These are phyloP conservation scores for Hucho hucho DNA, from an alignment of 2,113 vertebrate species.

Conservation along the genomic window DNA sequence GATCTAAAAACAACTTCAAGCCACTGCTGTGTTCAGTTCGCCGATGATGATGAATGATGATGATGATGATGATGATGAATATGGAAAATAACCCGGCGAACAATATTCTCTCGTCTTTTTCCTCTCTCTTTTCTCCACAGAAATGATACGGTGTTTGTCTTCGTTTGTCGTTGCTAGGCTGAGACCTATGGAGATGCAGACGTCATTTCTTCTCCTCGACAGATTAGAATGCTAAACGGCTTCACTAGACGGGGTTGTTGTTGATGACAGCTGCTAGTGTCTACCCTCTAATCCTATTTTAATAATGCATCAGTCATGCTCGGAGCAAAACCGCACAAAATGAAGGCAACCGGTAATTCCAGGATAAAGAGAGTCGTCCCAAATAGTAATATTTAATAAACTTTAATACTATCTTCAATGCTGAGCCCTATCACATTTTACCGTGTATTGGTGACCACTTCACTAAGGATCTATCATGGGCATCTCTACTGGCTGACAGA, in stretches of 20 bases:
- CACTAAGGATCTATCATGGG: no score
- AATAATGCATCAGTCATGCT: constrained; percentile 56
- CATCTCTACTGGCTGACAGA: no score
- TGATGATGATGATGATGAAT: constrained; percentile 72
- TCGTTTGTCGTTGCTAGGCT: not conserved
- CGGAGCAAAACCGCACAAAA: constrained; percentile 39
- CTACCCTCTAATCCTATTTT: constrained; percentile 46
- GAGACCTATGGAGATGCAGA: constrained; percentile 25
- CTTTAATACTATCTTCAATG: no score
- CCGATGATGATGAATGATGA: constrained; percentile 72
- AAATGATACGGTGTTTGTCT: constrained; percentile 57
- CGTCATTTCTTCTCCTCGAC: constrained; percentile 16
- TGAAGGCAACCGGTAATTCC: constrained; percentile 44
- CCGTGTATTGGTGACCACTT: not conserved
- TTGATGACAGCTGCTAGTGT: constrained; percentile 51
- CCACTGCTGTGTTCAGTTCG: constrained; percentile 53
- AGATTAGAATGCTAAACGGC: constrained; percentile 46
- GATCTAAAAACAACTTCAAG: constrained; percentile 66
- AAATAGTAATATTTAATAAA: not conserved
- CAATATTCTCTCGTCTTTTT: constrained; percentile 26
- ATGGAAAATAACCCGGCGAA: constrained; percentile 64
- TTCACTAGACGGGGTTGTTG: constrained; percentile 34
- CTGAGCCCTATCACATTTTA: no score
- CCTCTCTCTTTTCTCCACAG: constrained; percentile 26
- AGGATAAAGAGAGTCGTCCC: not conserved